Evolutionary conservation across 2,888 invertebrate genomes (phyloP).

Genomic region (Trachelus troglodyta): DNA sequence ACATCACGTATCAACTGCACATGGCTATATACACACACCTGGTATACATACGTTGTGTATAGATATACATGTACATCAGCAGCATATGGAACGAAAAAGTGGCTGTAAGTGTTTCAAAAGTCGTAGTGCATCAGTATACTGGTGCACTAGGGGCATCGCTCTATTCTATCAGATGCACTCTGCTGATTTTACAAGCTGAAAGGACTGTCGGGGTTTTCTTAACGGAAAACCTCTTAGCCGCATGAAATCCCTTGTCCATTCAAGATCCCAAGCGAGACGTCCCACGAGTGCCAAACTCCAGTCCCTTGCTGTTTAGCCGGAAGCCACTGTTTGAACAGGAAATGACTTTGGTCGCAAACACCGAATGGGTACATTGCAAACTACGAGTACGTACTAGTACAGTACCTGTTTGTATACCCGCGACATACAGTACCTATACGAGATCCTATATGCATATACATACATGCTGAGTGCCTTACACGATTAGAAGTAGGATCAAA

Average conservation of each 20-base stretch:
- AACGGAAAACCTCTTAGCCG: slow-evolving; percentile 6
- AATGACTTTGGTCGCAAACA: slow-evolving; percentile 37
- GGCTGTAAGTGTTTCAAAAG: neutral
- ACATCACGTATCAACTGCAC: neutral
- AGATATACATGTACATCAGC: slow-evolving; percentile 18
- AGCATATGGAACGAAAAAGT: slow-evolving; percentile 21
- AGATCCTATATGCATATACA: neutral
- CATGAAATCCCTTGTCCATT: slow-evolving; percentile 1
- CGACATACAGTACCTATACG: neutral
- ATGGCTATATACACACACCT: too few species aligned
- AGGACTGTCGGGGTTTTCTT: neutral
- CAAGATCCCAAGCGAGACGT: slow-evolving; percentile 3
- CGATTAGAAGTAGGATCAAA: neutral
- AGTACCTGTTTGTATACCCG: neutral
- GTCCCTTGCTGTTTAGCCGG: slow-evolving; percentile 21
- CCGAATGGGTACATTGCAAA: slow-evolving; percentile 8
- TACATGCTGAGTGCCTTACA: neutral
- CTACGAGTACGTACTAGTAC: neutral
- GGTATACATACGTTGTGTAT: neutral
- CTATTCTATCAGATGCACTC: slow-evolving; percentile 1
- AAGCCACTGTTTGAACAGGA: slow-evolving; percentile 34
- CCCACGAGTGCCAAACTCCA: slow-evolving; percentile 12
- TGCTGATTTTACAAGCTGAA: neutral
- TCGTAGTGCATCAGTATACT: neutral
- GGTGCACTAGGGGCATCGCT: neutral